Evolutionary conservation across 2,888 invertebrate genomes (phyloP).

Genomic region (Teleogryllus oceanicus): DNA sequence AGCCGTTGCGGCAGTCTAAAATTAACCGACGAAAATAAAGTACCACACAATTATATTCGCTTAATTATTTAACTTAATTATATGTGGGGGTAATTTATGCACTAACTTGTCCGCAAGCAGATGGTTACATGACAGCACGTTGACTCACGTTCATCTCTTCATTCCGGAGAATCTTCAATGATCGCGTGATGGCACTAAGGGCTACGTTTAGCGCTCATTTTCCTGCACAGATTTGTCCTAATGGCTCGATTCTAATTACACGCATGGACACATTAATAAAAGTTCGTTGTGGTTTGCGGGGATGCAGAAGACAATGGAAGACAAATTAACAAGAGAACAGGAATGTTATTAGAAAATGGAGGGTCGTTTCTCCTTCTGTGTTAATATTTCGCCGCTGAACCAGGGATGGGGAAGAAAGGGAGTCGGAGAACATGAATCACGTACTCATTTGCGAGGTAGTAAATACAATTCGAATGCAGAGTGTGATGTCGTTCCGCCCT

Average conservation of each 20-base stretch:
- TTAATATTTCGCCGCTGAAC: no score
- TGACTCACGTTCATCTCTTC: background rate
- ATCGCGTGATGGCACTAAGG: background rate
- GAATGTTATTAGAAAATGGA: no score
- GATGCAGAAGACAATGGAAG: background rate
- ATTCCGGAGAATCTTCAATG: background rate
- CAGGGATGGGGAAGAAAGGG: no score
- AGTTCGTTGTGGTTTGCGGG: background rate
- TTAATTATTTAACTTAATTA: conserved; percentile 18
- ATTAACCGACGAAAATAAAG: conserved; percentile 12
- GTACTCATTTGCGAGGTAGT: no score
- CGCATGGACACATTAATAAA: background rate
- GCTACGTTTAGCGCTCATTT: background rate
- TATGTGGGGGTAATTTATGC: background rate
- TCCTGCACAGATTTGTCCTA: background rate
- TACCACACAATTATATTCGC: conserved; percentile 10
- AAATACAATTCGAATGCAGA: no score
- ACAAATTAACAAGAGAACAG: no score
- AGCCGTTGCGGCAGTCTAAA: background rate
- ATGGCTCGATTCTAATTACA: conserved; percentile 7
- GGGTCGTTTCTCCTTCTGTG: no score
- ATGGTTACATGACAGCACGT: background rate
- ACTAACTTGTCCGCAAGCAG: background rate
- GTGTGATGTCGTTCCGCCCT: no score
- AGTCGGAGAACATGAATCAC: no score